Evolutionary conservation across 2,888 invertebrate species (phyloP), one percentile per base, ranked within the genome.

Genomic region (Heteromyza rotundicornis): DNA sequence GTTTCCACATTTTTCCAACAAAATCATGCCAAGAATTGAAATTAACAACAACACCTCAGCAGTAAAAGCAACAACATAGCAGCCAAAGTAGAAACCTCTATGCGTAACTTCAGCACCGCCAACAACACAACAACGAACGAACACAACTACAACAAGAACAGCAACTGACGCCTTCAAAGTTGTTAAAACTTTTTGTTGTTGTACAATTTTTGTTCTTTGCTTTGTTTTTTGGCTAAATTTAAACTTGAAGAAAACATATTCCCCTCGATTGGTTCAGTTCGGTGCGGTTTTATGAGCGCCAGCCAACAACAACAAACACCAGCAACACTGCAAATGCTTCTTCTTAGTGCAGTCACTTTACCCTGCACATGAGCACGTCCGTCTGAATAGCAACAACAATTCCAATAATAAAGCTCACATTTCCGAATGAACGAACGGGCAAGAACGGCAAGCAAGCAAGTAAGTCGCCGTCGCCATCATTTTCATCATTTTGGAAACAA

Each of bases 21-120:
- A 74, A 74, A 74, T 68, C 68, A 53, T 72, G 75, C 72, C 74
- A 27, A 53, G 53, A 53, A 53, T 53, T 32, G 32, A 53, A 53
- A 53, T 32, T 12, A n/a, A 32, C n/a, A n/a, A n/a, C n/a, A n/a
- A n/a, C n/a, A n/a, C n/a, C n/a, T n/a, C n/a, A n/a, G n/a, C 24
- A n/a, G 17, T 16, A n/a, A 8, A 14, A 17, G 12, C 17, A 23
- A 27, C 32, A 14, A 17, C 19, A 14, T n/a, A n/a, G 17, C 24
- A 16, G 14, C 20, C 14, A 2, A 23, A 22, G 16, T n/a, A 23
- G 8, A 14, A 52, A 53, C 53, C n/a, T 32, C 32, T 8, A 32
- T 32, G 32, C 32, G 5, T 12, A n/a, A n/a, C n/a, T n/a, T n/a
- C 16, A n/a, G 71, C 73, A 66, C 76, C n/a, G n/a, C n/a, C n/a